Percentiles rank a stretch among this genome's conserved stretches.
Evolutionary conservation across 2,797 vertebrate genomes (phyloP).

Genomic region (Oreochromis mossambicus): DNA sequence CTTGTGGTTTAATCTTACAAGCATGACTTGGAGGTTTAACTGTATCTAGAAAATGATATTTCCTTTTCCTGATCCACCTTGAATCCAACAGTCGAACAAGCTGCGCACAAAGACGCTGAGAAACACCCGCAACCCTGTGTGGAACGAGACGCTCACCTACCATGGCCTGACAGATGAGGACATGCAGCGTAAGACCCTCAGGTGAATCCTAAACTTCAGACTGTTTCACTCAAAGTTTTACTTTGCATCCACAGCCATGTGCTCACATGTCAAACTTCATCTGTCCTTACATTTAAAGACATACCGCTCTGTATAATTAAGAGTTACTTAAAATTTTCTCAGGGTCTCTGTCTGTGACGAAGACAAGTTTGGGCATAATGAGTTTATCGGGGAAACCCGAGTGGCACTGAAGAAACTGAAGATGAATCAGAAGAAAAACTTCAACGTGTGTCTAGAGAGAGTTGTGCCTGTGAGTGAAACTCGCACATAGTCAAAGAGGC

Average conservation of each 20-base stretch:
- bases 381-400: slow-evolving; percentile 96
- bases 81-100: slow-evolving; percentile 85
- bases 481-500: not conserved
- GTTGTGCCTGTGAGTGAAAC: slow-evolving; percentile 83
- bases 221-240: not conserved
- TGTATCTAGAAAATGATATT: not conserved
- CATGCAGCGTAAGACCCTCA: slow-evolving; percentile 96
- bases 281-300: not conserved
- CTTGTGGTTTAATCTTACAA: slow-evolving; percentile 50
- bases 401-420: slow-evolving; percentile 95
- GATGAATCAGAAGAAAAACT: slow-evolving; percentile 92
- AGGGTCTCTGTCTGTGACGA: slow-evolving; percentile 97
- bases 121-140: slow-evolving; percentile 91
- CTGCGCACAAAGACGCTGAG: slow-evolving; percentile 94
- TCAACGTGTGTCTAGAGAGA: slow-evolving; percentile 94
- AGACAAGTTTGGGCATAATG: slow-evolving; percentile 97
- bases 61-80: not conserved
- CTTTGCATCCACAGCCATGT: not conserved
- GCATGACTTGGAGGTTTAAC: not conserved
- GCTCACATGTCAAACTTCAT: not conserved
- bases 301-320: not conserved
- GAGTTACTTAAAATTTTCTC: slow-evolving; percentile 3
- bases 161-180: slow-evolving; percentile 94
- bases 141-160: slow-evolving; percentile 94
- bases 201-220: slow-evolving; percentile 57